phyloP scores from a whole-genome alignment of 2,888 invertebrate species.

The Microplitis deprimator region DNA sequence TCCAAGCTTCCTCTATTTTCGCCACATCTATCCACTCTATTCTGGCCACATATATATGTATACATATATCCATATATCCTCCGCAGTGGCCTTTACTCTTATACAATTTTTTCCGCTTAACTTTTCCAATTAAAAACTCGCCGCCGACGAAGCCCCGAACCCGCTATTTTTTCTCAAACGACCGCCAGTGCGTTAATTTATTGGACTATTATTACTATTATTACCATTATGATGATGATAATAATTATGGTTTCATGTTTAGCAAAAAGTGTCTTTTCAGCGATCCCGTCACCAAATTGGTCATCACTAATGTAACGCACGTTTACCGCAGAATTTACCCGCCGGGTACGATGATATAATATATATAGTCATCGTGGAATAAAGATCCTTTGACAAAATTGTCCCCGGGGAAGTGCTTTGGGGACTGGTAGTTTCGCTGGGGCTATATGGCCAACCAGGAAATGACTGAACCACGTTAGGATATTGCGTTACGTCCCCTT shows the following conservation, averaged over 20 bases:
- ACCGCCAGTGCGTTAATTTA: constrained; percentile 3
- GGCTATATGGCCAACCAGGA: constrained; percentile 64
- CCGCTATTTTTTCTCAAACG: not conserved
- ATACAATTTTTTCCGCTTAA: not conserved
- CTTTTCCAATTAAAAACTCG: constrained; percentile 8
- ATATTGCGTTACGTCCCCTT: constrained; percentile 69
- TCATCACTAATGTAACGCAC: constrained; percentile 50
- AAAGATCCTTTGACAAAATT: constrained; percentile 72
- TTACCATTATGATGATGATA: no score
- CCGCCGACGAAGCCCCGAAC: not conserved
- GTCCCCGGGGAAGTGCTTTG: constrained; percentile 68
- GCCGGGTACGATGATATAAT: constrained; percentile 58
- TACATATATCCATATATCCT: not conserved
- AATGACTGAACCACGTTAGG: constrained; percentile 70
- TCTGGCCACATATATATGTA: constrained; percentile 9
- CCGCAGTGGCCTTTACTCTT: not conserved
- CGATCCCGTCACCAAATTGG: constrained; percentile 45
- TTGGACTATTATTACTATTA: not conserved
- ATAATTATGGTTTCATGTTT: not conserved
- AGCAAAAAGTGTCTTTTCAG: not conserved
- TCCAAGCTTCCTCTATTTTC: constrained; percentile 18
- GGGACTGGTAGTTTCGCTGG: constrained; percentile 55
- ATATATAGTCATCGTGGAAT: constrained; percentile 65
- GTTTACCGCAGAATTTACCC: constrained; percentile 63
- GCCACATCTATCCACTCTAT: not conserved